These are phyloP conservation scores for Martes martes DNA, from an alignment of 2,113 vertebrate species.

Conservation along the genomic window DNA sequence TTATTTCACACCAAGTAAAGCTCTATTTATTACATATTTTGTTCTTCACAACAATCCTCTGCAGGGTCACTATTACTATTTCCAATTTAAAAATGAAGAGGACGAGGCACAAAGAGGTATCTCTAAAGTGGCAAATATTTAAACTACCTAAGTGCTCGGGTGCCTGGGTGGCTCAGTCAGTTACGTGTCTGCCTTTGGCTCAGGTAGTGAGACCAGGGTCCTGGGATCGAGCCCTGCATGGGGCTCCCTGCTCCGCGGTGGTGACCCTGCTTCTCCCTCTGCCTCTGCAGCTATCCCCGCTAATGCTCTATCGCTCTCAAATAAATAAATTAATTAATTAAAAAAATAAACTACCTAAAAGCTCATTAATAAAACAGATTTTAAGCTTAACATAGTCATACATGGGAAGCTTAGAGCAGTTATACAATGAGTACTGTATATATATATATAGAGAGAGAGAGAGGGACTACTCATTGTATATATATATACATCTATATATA, in stretches of 20 bases:
- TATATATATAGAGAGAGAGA: background rate
- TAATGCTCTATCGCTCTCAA: background rate
- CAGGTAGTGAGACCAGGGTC: background rate
- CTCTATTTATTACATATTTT: background rate
- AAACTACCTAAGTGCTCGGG: background rate
- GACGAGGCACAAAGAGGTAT: background rate
- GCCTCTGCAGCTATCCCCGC: background rate
- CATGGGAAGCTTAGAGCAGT: background rate
- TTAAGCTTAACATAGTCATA: background rate
- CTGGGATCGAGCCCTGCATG: background rate
- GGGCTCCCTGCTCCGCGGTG: background rate
- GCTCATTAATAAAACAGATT: background rate
- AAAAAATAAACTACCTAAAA: background rate
- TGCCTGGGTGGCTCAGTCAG: background rate
- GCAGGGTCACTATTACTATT: background rate
- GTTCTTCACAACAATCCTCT: background rate
- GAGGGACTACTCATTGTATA: too few species aligned
- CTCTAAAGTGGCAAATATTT: background rate
- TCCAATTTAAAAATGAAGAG: background rate
- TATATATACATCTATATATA: too few species aligned
- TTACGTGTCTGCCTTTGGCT: background rate
- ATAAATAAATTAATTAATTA: background rate
- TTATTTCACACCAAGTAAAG: background rate
- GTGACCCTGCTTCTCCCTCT: background rate
- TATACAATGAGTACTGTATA: background rate